These are phyloP conservation scores for Macrophya alboannulata DNA, from an alignment of 2,888 invertebrate species.

Conservation along the genomic window DNA sequence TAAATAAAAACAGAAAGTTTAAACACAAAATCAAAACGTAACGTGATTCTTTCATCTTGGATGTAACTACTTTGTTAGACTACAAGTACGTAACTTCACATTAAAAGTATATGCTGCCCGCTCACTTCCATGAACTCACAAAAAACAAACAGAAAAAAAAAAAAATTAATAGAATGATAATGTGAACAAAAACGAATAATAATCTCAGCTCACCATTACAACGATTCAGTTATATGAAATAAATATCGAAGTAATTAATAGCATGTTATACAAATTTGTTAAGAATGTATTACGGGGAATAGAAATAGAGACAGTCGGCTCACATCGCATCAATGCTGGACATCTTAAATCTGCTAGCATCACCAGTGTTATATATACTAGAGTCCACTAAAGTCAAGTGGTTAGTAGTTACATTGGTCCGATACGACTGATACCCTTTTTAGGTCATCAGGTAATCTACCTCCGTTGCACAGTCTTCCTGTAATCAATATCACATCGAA, in stretches of 20 bases:
- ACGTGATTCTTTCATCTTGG: slow-evolving; percentile 34
- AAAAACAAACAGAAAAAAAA: not conserved
- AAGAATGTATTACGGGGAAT: slow-evolving; percentile 49
- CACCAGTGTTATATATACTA: slow-evolving; percentile 56
- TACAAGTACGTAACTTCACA: slow-evolving; percentile 55
- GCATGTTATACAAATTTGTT: not conserved
- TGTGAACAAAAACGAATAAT: not conserved
- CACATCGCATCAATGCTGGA: slow-evolving; percentile 52
- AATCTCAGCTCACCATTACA: slow-evolving; percentile 30
- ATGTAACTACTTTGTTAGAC: slow-evolving; percentile 48
- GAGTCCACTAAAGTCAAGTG: slow-evolving; percentile 62
- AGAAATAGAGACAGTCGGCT: slow-evolving; percentile 52
- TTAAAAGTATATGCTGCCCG: slow-evolving; percentile 11
- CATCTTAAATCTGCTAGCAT: slow-evolving; percentile 55
- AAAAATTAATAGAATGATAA: slow-evolving; percentile 10
- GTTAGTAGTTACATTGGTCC: slow-evolving; percentile 77
- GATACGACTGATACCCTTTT: slow-evolving; percentile 70
- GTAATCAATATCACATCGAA: slow-evolving; percentile 55
- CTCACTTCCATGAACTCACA: slow-evolving; percentile 41
- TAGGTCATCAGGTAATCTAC: slow-evolving; percentile 57
- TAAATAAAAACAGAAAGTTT: not conserved
- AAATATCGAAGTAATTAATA: slow-evolving; percentile 32
- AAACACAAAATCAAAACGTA: not conserved
- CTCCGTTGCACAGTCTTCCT: slow-evolving; percentile 60
- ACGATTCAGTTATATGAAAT: slow-evolving; percentile 10